These are phyloP conservation scores for Scomber colias DNA, from an alignment of 2,113 vertebrate species.

Conservation along the genomic window DNA sequence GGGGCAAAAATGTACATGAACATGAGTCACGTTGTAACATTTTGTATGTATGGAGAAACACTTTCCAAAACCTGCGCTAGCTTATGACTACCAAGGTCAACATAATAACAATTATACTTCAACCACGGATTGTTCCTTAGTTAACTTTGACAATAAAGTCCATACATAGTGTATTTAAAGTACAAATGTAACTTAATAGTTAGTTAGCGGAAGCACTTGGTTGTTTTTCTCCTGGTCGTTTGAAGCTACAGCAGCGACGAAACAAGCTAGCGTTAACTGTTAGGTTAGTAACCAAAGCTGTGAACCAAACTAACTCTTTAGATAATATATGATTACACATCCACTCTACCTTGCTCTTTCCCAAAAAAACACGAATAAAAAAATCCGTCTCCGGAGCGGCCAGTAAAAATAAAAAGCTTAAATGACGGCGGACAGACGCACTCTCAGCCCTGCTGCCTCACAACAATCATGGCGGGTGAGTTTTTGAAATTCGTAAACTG, in stretches of 20 bases:
- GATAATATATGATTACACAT: not conserved
- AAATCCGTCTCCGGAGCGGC: not conserved
- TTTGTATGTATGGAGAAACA: too few species aligned
- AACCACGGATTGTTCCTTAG: not conserved
- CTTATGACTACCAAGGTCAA: too few species aligned
- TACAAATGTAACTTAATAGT: too few species aligned
- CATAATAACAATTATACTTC: too few species aligned
- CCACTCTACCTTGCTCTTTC: not conserved
- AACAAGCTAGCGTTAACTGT: not conserved
- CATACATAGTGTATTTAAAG: too few species aligned
- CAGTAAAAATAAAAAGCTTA: not conserved
- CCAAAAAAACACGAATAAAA: not conserved
- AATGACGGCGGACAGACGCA: not conserved
- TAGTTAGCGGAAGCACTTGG: too few species aligned
- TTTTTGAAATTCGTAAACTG: constrained; percentile 67
- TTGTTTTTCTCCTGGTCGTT: too few species aligned
- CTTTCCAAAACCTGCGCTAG: too few species aligned
- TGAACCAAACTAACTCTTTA: not conserved
- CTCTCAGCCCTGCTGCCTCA: not conserved
- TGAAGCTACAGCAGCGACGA: too few species aligned
- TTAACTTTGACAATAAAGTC: not conserved
- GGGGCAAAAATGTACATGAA: too few species aligned
- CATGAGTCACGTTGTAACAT: too few species aligned
- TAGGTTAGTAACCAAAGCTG: not conserved
- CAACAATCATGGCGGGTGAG: constrained; percentile 67